Evolutionary conservation across 2,888 invertebrate genomes (phyloP), one percentile per base, ranked within the genome.

Genomic region (Zygaena filipendulae): DNA sequence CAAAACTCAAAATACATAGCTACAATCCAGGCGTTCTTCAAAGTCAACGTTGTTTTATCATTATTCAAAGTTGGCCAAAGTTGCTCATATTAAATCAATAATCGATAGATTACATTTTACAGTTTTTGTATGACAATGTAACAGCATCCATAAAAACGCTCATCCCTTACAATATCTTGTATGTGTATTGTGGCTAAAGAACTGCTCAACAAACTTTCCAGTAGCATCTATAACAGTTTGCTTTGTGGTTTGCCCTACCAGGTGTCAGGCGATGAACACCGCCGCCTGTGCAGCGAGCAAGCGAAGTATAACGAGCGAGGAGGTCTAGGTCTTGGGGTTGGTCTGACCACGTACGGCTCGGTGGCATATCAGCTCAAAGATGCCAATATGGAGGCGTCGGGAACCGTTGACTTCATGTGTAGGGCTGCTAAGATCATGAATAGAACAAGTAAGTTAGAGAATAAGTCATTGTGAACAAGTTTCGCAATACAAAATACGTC

Each of bases 331-430:
- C 49, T 77, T 1, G 80, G 79, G 0, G 63, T 80, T 2, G 77
- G 81, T 2, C 74, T 82, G 3, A 85, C 86, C 3, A 87, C 88
- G 1, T 90, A 90, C 52, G 90, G 90, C 25, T 89, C 89, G 2
- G 86, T 90, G 43, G 88, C 87, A 20, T 90, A 89, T 52, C 90
- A 90, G 60, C 80, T 91, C 30, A 88, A 90, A 47, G 90, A 90
- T 44, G 90, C 90, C 30, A 89, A 89, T 45, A 83, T 88, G 70
- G 90, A 91, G 50, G 88, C 90, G 0, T 86, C 83, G 2, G 85
- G 87, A 5, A 87, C 87, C 1, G 85, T 87, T 42, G 90, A 90
- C 59, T 90, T 90, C 48, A 84, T 90, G 7, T 85, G 85, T 58
- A 82, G 87, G 33, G 89, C 88, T 0, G 80, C 88, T 25, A 82